Percentiles rank a stretch among this genome's conserved stretches.
Evolutionary conservation across 2,797 vertebrate genomes (phyloP).

Genomic region (Morus bassanus): DNA sequence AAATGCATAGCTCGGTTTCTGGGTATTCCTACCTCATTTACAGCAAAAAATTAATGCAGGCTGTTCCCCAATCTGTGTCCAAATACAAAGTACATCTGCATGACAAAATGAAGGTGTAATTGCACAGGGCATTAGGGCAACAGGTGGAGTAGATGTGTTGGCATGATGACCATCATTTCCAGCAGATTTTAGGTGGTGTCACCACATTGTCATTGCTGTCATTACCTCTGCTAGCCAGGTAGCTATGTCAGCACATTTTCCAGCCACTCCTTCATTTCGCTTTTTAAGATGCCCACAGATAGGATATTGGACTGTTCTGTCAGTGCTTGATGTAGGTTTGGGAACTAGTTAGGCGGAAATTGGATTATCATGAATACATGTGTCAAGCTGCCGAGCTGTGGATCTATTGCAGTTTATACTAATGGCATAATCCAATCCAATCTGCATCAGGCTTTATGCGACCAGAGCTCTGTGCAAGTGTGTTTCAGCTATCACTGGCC

Average conservation of each 20-base stretch:
- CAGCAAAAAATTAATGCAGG: background rate
- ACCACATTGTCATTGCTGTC: background rate
- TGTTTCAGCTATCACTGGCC: background rate
- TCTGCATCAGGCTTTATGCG: background rate
- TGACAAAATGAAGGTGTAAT: background rate
- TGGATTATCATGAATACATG: background rate
- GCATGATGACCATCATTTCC: background rate
- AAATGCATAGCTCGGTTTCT: background rate
- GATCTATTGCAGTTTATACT: background rate
- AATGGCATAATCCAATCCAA: background rate
- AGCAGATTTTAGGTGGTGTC: background rate
- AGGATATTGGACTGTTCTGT: background rate
- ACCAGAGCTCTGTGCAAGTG: background rate
- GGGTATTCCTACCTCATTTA: background rate
- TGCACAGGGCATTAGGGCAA: background rate
- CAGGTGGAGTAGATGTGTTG: background rate
- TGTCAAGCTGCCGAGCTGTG: accelerated
- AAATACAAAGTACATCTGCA: background rate
- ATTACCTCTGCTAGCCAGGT: background rate
- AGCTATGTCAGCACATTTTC: background rate
- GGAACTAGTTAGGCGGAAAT: background rate
- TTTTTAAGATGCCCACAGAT: background rate
- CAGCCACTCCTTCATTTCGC: background rate
- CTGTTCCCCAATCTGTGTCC: background rate
- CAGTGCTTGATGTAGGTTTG: background rate